Conservation (phyloP, 2,888 invertebrate genomes). For the Ormyrus labotus region DNA sequence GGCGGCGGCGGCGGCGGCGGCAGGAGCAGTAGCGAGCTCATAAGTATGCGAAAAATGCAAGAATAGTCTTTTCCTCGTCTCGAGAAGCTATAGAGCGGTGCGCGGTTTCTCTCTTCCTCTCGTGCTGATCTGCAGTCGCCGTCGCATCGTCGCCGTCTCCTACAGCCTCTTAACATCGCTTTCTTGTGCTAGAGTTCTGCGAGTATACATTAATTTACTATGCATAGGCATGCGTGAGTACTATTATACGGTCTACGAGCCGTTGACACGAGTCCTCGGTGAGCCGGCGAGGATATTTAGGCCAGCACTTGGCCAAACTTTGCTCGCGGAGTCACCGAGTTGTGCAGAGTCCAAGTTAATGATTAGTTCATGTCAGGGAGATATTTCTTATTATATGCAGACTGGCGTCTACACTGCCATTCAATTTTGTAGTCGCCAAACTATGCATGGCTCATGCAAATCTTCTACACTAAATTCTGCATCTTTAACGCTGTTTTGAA, state of each 20-base stretch:
- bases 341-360: neutral
- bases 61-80: conserved; percentile 48
- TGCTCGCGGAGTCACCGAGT: neutral
- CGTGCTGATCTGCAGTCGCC: neutral
- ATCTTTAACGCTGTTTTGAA: too few relatives aligned
- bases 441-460: too few relatives aligned
- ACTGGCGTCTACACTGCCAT: too few relatives aligned
- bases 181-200: neutral
- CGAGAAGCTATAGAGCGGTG: conserved; percentile 15
- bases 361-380: too few relatives aligned
- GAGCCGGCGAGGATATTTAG: conserved; percentile 30
- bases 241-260: conserved; percentile 34
- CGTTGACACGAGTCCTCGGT: neutral
- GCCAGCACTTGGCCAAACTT: conserved; percentile 38
- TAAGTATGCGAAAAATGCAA: conserved; percentile 52
- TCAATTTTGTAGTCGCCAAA: too few relatives aligned
- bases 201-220: conserved; percentile 50
- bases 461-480: too few relatives aligned
- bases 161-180: conserved; percentile 42
- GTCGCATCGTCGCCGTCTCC: conserved; percentile 15
- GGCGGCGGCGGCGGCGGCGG: neutral
- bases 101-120: conserved; percentile 1
- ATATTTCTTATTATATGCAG: too few relatives aligned
- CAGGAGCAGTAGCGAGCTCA: conserved; percentile 42
- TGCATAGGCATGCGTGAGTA: conserved; percentile 52